Conservation (phyloP, 2,888 invertebrate species). For the Thelaira solivaga region DNA sequence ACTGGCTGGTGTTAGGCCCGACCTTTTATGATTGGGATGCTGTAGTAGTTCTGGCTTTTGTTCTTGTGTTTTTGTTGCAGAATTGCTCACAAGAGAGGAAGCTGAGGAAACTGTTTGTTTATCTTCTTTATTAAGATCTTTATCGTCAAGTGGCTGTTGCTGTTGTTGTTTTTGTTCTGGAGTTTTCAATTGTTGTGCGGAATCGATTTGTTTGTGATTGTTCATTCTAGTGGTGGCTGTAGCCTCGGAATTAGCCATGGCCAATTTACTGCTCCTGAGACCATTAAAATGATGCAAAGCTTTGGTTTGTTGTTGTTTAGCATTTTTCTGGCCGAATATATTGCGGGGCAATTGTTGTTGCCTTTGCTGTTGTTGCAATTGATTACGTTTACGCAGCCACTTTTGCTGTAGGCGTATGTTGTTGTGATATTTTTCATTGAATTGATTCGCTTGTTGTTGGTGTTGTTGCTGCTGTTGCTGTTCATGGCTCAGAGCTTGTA, state of each 20-base stretch:
- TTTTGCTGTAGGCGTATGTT: conserved; percentile 73
- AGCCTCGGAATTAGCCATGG: conserved; percentile 70
- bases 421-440: conserved; percentile 62
- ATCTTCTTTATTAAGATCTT: conserved; percentile 32
- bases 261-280: conserved; percentile 65
- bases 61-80: conserved; percentile 36
- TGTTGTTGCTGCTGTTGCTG: conserved; percentile 52
- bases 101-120: conserved; percentile 9
- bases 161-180: conserved; percentile 54
- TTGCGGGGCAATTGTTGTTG: conserved; percentile 69
- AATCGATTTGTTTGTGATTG: conserved; percentile 2
- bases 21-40: conserved; percentile 74
- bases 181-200: conserved; percentile 52
- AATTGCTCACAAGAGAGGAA: background rate
- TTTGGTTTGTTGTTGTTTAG: conserved; percentile 55
- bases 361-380: conserved; percentile 66
- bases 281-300: conserved; percentile 67
- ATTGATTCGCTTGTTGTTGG: conserved; percentile 49
- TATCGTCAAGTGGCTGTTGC: background rate
- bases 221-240: conserved; percentile 67
- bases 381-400: conserved; percentile 72
- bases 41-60: conserved; percentile 66
- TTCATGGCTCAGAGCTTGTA: conserved; percentile 37
- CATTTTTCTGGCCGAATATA: conserved; percentile 67
- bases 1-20: conserved; percentile 66